Evolutionary conservation across 2,888 invertebrate genomes (phyloP).

Genomic region (Galerucella calmariensis): DNA sequence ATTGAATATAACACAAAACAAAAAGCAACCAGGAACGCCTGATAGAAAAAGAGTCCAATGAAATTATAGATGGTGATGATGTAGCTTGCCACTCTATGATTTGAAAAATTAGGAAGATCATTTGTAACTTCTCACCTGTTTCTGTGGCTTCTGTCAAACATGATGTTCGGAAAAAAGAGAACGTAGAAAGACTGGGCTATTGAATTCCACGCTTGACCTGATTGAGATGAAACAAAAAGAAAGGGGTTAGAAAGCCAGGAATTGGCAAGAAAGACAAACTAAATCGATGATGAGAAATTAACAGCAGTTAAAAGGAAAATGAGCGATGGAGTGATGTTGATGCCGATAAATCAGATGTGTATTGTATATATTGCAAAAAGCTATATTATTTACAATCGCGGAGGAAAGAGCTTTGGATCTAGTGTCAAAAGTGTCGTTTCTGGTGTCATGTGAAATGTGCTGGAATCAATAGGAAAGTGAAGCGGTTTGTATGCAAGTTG

Average conservation of each 20-base stretch:
- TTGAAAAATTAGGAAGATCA: too few relatives aligned
- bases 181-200: too few relatives aligned
- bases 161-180: too few relatives aligned
- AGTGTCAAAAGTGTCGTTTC: not conserved
- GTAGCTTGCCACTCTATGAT: too few relatives aligned
- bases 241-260: not conserved
- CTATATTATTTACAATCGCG: conserved; percentile 16
- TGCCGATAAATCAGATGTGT: conserved; percentile 16
- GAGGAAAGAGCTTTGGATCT: not conserved
- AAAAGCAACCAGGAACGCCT: too few relatives aligned
- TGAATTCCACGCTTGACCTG: too few relatives aligned
- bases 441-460: not conserved
- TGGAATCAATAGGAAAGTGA: not conserved
- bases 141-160: too few relatives aligned
- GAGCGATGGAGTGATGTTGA: conserved; percentile 10
- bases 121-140: too few relatives aligned
- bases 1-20: too few relatives aligned
- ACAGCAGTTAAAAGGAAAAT: conserved; percentile 16
- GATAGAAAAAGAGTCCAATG: too few relatives aligned
- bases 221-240: conserved; percentile 2
- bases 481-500: not conserved
- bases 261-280: conserved; percentile 6
- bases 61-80: too few relatives aligned
- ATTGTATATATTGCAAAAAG: conserved; percentile 33
- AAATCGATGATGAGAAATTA: conserved; percentile 11